Conservation (phyloP, 1,140 invertebrate species). For the Micrasema minimum region DNA sequence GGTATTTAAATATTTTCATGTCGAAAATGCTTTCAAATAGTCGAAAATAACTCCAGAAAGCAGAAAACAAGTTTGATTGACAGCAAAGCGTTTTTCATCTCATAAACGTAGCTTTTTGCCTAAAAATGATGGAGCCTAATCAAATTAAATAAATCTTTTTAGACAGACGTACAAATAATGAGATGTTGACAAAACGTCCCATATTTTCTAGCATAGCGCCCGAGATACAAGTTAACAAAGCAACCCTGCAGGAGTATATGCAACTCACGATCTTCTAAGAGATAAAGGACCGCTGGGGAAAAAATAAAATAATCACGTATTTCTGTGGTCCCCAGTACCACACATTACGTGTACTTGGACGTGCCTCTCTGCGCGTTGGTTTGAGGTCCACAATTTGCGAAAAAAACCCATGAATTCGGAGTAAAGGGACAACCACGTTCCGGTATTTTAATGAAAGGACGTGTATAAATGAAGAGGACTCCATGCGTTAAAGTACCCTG, state of each 20-base stretch:
- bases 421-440: background rate
- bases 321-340: conserved; percentile 21
- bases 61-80: too few relatives aligned
- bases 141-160: too few relatives aligned
- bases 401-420: conserved; percentile 8
- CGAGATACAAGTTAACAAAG: conserved; percentile 3
- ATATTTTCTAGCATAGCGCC: too few relatives aligned
- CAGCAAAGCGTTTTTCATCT: too few relatives aligned
- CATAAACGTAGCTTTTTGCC: too few relatives aligned
- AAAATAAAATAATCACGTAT: conserved; percentile 29
- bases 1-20: too few relatives aligned
- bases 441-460: conserved; percentile 15
- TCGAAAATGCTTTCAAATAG: too few relatives aligned
- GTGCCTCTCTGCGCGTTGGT: background rate
- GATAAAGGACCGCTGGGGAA: conserved; percentile 17
- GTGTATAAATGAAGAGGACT: conserved; percentile 15
- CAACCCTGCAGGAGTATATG: background rate
- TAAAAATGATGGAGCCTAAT: too few relatives aligned
- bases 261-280: conserved; percentile 21
- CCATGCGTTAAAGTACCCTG: background rate
- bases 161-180: too few relatives aligned
- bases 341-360: conserved; percentile 28
- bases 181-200: too few relatives aligned
- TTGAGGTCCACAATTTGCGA: background rate
- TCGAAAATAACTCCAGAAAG: too few relatives aligned